Conservation (phyloP, 2,888 invertebrate genomes). For the Drosophila paramelanica region DNA sequence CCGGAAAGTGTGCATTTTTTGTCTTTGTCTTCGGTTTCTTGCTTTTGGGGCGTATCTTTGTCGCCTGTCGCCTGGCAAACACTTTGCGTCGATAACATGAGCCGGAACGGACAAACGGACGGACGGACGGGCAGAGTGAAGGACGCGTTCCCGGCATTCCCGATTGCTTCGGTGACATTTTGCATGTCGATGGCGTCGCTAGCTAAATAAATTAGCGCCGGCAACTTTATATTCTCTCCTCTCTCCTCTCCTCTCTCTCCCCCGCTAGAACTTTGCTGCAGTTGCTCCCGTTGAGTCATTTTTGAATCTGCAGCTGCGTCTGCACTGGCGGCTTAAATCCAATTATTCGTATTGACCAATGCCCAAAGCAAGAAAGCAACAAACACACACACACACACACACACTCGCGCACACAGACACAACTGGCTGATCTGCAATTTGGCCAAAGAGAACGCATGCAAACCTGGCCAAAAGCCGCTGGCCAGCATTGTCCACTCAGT, state of each 20-base stretch:
- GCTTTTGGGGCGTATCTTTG: constrained; percentile 24
- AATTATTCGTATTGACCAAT: constrained; percentile 69
- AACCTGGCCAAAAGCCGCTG: constrained; percentile 62
- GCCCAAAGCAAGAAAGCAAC: constrained; percentile 41
- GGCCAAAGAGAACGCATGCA: constrained; percentile 29
- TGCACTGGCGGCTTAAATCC: constrained; percentile 72
- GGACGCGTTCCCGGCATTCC: too few relatives aligned
- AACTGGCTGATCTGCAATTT: constrained; percentile 67
- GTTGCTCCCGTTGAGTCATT: constrained; percentile 62
- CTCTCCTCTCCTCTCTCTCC: not conserved
- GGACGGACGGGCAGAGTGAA: not conserved
- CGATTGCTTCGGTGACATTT: constrained; percentile 45
- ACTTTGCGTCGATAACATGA: constrained; percentile 45
- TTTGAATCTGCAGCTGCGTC: constrained; percentile 74
- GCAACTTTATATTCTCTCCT: constrained; percentile 63
- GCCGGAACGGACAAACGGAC: not conserved
- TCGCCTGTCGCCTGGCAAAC: constrained; percentile 44
- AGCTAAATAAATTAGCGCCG: constrained; percentile 53
- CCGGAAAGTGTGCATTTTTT: not conserved
- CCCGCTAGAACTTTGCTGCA: not conserved
- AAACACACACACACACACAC: constrained; percentile 15
- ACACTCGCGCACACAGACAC: constrained; percentile 15
- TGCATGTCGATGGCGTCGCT: constrained; percentile 29
- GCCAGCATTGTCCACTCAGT: constrained; percentile 74
- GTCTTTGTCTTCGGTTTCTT: not conserved